Evolutionary conservation across 2,113 vertebrate genomes (phyloP).

Genomic region (Chunga burmeisteri): DNA sequence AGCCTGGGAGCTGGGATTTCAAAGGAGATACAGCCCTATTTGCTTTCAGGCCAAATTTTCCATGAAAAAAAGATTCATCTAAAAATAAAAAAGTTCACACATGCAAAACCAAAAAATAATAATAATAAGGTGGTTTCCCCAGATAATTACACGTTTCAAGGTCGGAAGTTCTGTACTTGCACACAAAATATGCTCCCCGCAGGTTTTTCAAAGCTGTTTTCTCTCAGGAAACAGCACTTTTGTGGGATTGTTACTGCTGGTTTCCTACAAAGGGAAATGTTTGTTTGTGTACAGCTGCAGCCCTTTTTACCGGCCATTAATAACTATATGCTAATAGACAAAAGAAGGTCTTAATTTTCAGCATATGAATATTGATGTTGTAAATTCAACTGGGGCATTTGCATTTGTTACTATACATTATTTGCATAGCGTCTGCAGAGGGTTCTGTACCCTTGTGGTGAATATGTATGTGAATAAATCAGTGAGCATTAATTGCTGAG

Average conservation of each 20-base stretch:
- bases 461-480: constrained; percentile 12
- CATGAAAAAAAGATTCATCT: background rate
- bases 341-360: constrained; percentile 8
- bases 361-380: background rate
- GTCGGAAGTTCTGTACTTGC: background rate
- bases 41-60: background rate
- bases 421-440: constrained; percentile 16
- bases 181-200: background rate
- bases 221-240: background rate
- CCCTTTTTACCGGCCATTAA: background rate
- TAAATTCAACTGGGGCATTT: background rate
- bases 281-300: background rate
- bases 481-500: constrained; percentile 3
- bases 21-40: background rate
- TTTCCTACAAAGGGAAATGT: background rate
- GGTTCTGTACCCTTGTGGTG: background rate
- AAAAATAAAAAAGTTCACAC: constrained; percentile 10
- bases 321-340: background rate
- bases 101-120: background rate
- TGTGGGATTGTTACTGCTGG: background rate
- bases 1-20: constrained; percentile 1
- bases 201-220: background rate
- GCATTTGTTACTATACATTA: constrained; percentile 5
- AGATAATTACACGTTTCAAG: constrained; percentile 1
- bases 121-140: background rate